These are phyloP conservation scores for Rhinolophus ferrumequinum DNA, from an alignment of 2,113 vertebrate species.

Conservation along the genomic window DNA sequence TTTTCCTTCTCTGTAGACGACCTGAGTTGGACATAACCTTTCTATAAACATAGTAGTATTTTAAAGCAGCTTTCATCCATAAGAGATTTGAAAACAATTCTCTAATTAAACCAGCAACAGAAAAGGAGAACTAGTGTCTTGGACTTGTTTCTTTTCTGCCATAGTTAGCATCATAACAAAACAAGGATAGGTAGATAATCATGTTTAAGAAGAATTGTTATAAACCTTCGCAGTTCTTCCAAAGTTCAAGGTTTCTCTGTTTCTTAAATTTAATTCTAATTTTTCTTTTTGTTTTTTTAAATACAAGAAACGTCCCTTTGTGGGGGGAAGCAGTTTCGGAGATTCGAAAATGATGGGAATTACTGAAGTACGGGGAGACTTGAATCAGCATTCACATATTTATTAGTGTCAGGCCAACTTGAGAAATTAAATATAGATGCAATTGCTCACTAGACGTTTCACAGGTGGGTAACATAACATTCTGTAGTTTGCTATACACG, in stretches of 20 bases:
- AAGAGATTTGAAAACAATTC: slow-evolving; percentile 62
- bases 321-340: background rate
- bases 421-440: slow-evolving; percentile 77
- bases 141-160: background rate
- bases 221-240: background rate
- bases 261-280: background rate
- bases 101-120: slow-evolving; percentile 65
- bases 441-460: slow-evolving; percentile 9
- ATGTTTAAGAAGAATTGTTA: background rate
- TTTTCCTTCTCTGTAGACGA: slow-evolving; percentile 73
- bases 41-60: slow-evolving; percentile 79
- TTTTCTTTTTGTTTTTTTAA: background rate
- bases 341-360: background rate
- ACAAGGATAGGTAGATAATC: background rate
- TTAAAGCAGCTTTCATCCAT: slow-evolving; percentile 64
- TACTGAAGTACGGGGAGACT: background rate
- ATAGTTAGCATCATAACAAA: background rate
- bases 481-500: slow-evolving; percentile 51
- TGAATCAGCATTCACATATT: slow-evolving; percentile 44
- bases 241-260: background rate
- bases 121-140: background rate
- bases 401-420: slow-evolving; percentile 74
- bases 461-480: slow-evolving; percentile 58
- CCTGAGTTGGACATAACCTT: slow-evolving; percentile 67
- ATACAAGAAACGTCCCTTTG: background rate